Evolutionary conservation across 2,113 vertebrate genomes (phyloP).

Genomic region (Pangasianodon hypophthalmus): DNA sequence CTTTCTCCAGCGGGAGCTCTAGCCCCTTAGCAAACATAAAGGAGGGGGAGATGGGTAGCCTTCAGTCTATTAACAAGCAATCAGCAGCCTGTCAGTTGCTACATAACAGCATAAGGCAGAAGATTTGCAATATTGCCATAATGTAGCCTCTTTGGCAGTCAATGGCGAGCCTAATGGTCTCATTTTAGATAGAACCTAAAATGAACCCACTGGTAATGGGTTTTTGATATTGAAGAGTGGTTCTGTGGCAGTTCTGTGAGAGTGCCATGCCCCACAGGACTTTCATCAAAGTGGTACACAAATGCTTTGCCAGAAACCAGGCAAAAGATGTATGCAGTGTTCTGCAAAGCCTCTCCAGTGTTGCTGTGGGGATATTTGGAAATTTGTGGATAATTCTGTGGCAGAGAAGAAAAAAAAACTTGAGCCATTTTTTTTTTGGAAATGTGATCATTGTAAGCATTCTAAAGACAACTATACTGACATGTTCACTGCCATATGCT

Average conservation of each 20-base stretch:
- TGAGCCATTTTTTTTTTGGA: background rate
- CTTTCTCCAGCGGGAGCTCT: slow-evolving; percentile 19
- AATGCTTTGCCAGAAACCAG: slow-evolving; percentile 17
- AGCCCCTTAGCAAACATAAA: slow-evolving; percentile 13
- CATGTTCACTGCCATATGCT: background rate
- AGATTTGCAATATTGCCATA: slow-evolving; percentile 19
- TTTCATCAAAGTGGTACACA: slow-evolving; percentile 42
- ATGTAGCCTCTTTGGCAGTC: slow-evolving; percentile 14
- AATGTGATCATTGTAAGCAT: background rate
- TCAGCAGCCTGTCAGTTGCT: slow-evolving; percentile 23
- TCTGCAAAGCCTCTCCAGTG: background rate
- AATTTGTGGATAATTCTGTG: slow-evolving; percentile 21
- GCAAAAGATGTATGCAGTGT: slow-evolving; percentile 3
- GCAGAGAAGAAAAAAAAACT: background rate
- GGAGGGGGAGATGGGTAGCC: slow-evolving; percentile 16
- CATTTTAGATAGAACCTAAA: slow-evolving; percentile 39
- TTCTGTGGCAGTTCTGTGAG: slow-evolving; percentile 28
- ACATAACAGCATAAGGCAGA: slow-evolving; percentile 20
- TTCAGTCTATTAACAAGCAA: slow-evolving; percentile 37
- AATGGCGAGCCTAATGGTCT: slow-evolving; percentile 28
- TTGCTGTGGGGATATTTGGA: slow-evolving; percentile 1
- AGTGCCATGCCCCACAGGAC: slow-evolving; percentile 25
- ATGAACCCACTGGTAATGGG: slow-evolving; percentile 30
- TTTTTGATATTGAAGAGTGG: slow-evolving; percentile 45
- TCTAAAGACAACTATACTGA: background rate